Evolutionary conservation across 2,888 invertebrate genomes (phyloP), one percentile per base, ranked within the genome.

Genomic region (Clivina fossor): DNA sequence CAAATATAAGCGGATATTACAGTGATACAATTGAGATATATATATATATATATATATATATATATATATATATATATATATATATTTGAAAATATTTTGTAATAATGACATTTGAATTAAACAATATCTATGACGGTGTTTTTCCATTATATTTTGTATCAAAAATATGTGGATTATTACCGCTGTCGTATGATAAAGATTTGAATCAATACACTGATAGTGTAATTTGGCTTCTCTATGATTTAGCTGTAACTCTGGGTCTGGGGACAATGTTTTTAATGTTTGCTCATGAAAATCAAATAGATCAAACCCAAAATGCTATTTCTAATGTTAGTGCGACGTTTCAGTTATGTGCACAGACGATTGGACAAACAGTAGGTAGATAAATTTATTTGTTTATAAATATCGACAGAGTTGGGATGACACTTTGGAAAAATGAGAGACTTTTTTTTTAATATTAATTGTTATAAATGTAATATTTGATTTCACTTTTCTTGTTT

Each of bases 241-340:
- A 30, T 30, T 30, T 4, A 11, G 2, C 4, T 11, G 30, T 30
- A 11, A 11, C 11, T 3, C 9, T 13, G 4, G 3, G 9, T 11
- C 11, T 30, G 2, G 2, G 3, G 30, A 2, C 11, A 11, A n/a
- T 22, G 24, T 48, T 48, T 22, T 24, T 48, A 1, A 11, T 22
- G 9, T 33, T 48, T 4, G 33, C 48, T 2, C 20, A 13, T n/a
- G 16, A 48, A 48, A 24, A 37, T 26, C 15, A 2, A 1, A 24
- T 48, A 4, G 48, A 48, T 22, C 4, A 37, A 48, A 48, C 48
- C 8, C 7, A 37, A n/a, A 48, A 48, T 35, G 33, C 37, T 8
- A 48, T 48, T 2, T 35, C 48, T 3, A 48, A 48, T 37, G 24
- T 48, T 15, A 48, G 48, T 48, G 48, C 15, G n/a, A 9, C 15